Conservation (phyloP, 2,113 vertebrate genomes). For the Macquaria ambigua region DNA sequence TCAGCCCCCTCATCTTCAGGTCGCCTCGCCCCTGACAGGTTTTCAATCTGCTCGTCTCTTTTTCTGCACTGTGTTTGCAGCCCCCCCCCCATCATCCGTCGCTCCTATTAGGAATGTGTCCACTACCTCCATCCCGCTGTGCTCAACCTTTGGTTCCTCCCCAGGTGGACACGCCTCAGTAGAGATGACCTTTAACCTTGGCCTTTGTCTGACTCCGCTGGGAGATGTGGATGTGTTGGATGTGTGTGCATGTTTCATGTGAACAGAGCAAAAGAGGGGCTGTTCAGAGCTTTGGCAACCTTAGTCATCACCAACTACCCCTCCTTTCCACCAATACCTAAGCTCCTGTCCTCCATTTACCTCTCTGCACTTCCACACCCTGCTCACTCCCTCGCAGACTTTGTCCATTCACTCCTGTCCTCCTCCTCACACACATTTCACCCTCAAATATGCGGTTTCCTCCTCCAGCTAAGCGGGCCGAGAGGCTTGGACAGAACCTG, state of each 20-base stretch:
- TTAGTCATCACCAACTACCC: background rate
- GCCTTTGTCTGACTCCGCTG: slow-evolving; percentile 40
- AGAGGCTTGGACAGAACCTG: slow-evolving; percentile 49
- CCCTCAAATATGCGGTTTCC: slow-evolving; percentile 14
- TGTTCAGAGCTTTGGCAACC: background rate
- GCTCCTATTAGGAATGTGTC: slow-evolving; percentile 27
- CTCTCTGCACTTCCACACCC: background rate
- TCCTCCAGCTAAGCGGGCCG: background rate
- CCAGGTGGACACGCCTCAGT: slow-evolving; percentile 14
- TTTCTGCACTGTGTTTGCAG: background rate
- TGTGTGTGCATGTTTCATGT: slow-evolving; percentile 11
- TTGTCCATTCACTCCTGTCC: background rate
- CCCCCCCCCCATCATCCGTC: background rate
- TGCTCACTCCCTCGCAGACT: background rate
- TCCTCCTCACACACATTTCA: slow-evolving; percentile 22
- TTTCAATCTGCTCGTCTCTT: background rate
- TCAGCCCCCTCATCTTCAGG: slow-evolving; percentile 9
- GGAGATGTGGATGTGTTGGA: background rate
- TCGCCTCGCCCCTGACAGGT: background rate
- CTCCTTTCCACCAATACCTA: slow-evolving; percentile 3
- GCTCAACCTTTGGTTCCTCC: slow-evolving; percentile 40
- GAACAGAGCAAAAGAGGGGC: background rate
- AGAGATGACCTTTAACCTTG: slow-evolving; percentile 55
- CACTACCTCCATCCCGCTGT: slow-evolving; percentile 1
- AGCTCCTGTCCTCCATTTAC: slow-evolving; percentile 2